These are phyloP conservation scores for Bruchidius siliquastri DNA, from an alignment of 2,888 invertebrate genomes.

Conservation along the genomic window DNA sequence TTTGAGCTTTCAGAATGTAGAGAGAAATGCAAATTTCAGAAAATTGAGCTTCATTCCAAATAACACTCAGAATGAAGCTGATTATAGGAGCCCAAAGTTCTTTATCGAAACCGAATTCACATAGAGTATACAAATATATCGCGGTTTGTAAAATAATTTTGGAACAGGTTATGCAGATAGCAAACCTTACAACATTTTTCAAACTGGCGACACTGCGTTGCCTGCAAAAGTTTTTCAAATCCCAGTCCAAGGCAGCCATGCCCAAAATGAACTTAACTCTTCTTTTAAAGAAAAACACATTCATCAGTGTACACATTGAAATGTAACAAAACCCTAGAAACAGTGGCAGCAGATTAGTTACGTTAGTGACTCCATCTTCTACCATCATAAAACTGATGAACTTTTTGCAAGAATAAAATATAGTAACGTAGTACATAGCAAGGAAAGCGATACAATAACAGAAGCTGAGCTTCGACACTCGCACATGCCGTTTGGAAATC, in stretches of 20 bases:
- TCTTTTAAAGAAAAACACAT: background rate
- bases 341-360: background rate
- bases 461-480: background rate
- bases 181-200: background rate
- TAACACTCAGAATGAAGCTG: background rate
- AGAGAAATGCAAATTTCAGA: background rate
- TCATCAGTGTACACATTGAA: background rate
- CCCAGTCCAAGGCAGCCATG: background rate
- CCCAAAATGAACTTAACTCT: background rate
- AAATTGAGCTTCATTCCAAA: background rate
- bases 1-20: background rate
- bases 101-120: too few relatives aligned
- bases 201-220: background rate
- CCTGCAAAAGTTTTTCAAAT: background rate
- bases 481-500: background rate
- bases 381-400: background rate
- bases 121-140: background rate
- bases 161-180: background rate
- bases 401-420: background rate
- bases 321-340: background rate
- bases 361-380: background rate
- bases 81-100: background rate
- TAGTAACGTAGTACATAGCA: background rate
- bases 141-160: background rate
- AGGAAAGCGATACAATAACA: background rate